Evolutionary conservation across 2,888 invertebrate species (phyloP), one percentile per base, ranked within the genome.

Genomic region (Arenicola marina): DNA sequence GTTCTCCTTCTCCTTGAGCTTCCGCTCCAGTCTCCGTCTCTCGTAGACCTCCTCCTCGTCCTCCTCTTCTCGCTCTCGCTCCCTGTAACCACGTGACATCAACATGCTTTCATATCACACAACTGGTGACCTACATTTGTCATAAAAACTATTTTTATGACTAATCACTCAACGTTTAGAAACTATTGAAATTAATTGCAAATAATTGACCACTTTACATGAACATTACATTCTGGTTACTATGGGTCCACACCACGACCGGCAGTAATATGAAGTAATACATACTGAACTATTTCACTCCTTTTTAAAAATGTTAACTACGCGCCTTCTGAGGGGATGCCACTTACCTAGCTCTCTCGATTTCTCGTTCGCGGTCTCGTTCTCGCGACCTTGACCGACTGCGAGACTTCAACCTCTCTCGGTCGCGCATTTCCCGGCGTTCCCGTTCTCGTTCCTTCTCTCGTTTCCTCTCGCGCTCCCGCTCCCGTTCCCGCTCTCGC

Each of bases 11-110:
- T 97, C 96, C 15, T 95, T 85, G 0, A 95, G 92, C 83, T 92
- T 90, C 83, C 95, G 90, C 80, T 97, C 96, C 4, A 90, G 86
- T 73, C 94, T 91, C 81, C 95, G 92, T 76, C 92, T 89, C 78
- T 97, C 96, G 62, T 94, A 89, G 26, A 90, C 88, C 83, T 97
- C 96, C 77, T 97, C 96, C 80, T 95, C 95, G 71, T 94, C 89
- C 21, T 62, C 63, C 61, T 29, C 44, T 4, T 63, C 67, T n/a
- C 7, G 21, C 2, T 67, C 66, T 26, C 46, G 26, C 1, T 67
- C 67, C 38, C 53, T 33, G 3, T 48, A 33, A 38, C 26, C 18
- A 4, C 4, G 26, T 38, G 7, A 33, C 11, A 38, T 38, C 11
- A 38, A 15, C 11, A 38, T 38, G 38, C 18, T 38, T 15, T 18